These are phyloP conservation scores for Pandion haliaetus DNA, from an alignment of 2,113 vertebrate species.

Conservation along the genomic window DNA sequence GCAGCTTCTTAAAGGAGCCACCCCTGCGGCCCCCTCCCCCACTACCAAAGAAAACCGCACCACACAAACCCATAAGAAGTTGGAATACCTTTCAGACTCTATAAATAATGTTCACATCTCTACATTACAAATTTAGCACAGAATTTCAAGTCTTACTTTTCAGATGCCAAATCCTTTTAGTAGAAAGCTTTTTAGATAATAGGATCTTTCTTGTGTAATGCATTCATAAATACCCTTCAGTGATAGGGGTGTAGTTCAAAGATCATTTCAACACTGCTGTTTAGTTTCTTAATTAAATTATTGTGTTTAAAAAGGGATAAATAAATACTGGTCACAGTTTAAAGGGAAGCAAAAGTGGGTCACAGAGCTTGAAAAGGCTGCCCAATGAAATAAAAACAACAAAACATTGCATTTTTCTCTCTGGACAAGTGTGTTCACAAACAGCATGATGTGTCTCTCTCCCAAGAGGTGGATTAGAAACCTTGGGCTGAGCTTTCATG, in stretches of 20 bases:
- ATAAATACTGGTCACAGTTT: not conserved
- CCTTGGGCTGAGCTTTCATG: not conserved
- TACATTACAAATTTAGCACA: not conserved
- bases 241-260: slow-evolving; percentile 1
- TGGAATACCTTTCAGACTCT: not conserved
- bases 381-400: not conserved
- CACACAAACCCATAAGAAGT: too few relatives aligned
- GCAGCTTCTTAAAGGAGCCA: too few relatives aligned
- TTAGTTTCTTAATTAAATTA: slow-evolving; percentile 38
- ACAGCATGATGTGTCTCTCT: not conserved
- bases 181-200: slow-evolving; percentile 17
- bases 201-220: not conserved
- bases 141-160: not conserved
- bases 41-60: too few relatives aligned
- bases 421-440: not conserved
- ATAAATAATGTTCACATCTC: not conserved
- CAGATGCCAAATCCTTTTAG: not conserved
- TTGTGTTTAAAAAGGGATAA: not conserved
- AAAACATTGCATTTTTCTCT: not conserved
- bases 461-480: not conserved
- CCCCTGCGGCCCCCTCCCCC: too few relatives aligned
- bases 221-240: not conserved
- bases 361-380: slow-evolving; percentile 6
- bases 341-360: not conserved
- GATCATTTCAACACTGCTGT: slow-evolving; percentile 19